Percentiles rank a stretch among this genome's conserved stretches.
These are phyloP conservation scores for Actenoides hombroni DNA, from an alignment of 2,113 vertebrate genomes.

Conservation along the genomic window DNA sequence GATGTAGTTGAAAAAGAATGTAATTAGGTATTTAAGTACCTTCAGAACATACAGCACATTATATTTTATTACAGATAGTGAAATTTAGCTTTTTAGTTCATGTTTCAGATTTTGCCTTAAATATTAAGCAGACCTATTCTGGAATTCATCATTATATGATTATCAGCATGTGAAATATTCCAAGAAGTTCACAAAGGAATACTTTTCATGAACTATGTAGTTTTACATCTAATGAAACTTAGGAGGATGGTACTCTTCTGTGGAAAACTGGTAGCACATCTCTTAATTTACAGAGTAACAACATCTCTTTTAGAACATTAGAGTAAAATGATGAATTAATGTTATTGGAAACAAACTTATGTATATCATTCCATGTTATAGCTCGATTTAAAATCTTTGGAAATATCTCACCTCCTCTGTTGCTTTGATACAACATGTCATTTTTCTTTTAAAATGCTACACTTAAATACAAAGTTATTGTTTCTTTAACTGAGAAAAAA, in stretches of 20 bases:
- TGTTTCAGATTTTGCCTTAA: background rate
- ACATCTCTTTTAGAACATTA: background rate
- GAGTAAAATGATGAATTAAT: background rate
- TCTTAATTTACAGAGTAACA: background rate
- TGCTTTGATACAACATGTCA: background rate
- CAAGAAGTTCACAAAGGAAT: background rate
- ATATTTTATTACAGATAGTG: background rate
- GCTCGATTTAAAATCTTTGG: background rate
- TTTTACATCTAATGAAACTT: background rate
- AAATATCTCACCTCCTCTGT: background rate
- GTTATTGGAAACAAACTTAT: background rate
- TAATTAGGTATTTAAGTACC: background rate
- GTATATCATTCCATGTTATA: background rate
- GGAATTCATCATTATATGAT: background rate
- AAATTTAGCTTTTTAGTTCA: background rate
- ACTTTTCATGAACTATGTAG: fast-evolving
- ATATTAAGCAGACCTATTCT: background rate
- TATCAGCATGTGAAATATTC: background rate
- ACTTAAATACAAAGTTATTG: background rate
- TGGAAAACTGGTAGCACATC: background rate
- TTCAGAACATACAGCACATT: background rate
- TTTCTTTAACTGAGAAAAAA: background rate
- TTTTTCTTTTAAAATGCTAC: background rate
- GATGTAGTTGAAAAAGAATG: background rate
- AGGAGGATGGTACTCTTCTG: background rate